phyloP scores from a whole-genome alignment of 2,888 invertebrate species.

The Hololepta plana region DNA sequence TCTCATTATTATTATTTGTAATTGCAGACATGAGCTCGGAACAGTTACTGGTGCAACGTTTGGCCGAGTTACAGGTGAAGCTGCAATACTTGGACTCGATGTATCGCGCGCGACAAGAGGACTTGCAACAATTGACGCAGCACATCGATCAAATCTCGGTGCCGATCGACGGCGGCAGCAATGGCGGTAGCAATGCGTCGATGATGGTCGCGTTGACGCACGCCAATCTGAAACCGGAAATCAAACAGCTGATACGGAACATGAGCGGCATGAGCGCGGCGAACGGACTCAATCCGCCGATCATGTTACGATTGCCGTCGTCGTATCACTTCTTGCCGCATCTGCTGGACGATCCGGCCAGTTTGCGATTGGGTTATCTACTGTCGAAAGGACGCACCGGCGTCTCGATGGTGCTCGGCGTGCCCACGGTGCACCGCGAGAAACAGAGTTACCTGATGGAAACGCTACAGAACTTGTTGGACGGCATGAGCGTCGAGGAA shows the following conservation, averaged over 20 bases:
- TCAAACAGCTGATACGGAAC: slow-evolving; percentile 21
- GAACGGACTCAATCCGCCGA: slow-evolving; percentile 25
- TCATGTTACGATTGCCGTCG: slow-evolving; percentile 50
- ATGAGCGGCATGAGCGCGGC: slow-evolving; percentile 33
- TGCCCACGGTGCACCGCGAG: slow-evolving; percentile 80
- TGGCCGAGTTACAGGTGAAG: slow-evolving; percentile 61
- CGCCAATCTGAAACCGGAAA: slow-evolving; percentile 20
- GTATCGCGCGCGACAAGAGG: slow-evolving; percentile 59
- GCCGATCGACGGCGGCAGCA: slow-evolving; percentile 13
- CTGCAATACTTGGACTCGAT: slow-evolving; percentile 63
- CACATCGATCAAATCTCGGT: slow-evolving; percentile 35
- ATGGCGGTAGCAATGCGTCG: slow-evolving; percentile 5
- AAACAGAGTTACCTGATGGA: slow-evolving; percentile 73
- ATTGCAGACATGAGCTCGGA: slow-evolving; percentile 43
- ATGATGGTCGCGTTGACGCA: slow-evolving; percentile 1
- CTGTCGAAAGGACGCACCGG: slow-evolving; percentile 55
- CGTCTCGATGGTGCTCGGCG: slow-evolving; percentile 68
- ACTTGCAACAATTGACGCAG: slow-evolving; percentile 49
- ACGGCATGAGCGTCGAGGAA: slow-evolving; percentile 54
- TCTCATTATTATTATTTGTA: slow-evolving; percentile 8
- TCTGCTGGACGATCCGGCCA: slow-evolving; percentile 57
- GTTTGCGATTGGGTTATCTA: slow-evolving; percentile 60
- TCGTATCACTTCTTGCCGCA: slow-evolving; percentile 78
- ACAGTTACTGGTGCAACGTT: slow-evolving; percentile 44
- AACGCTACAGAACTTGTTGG: slow-evolving; percentile 69